Percentiles rank a stretch among this genome's conserved stretches.
phyloP scores from a whole-genome alignment of 2,888 invertebrate genomes.

The Stenodera caucasica region DNA sequence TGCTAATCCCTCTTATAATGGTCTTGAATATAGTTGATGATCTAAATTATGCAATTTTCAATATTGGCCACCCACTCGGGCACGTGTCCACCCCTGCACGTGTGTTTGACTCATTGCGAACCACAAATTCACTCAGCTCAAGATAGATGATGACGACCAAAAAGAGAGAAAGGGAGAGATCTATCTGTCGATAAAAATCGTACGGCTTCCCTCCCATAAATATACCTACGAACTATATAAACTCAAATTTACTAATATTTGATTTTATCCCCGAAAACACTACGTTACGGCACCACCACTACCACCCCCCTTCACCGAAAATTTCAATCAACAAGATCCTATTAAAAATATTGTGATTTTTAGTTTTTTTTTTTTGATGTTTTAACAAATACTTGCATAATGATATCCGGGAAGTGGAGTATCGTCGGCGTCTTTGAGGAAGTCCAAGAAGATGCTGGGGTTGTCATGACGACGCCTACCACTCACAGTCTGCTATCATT shows the following conservation, averaged over 20 bases:
- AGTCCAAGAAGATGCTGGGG: slow-evolving; percentile 32
- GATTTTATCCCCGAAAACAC: background rate
- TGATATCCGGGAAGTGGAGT: slow-evolving; percentile 29
- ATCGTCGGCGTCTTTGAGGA: slow-evolving; percentile 36
- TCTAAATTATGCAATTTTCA: slow-evolving; percentile 60
- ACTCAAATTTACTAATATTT: background rate
- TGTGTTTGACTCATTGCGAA: slow-evolving; percentile 58
- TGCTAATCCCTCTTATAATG: slow-evolving; percentile 48
- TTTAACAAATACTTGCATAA: slow-evolving; percentile 7
- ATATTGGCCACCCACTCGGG: slow-evolving; percentile 59
- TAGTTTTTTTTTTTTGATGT: too few species aligned
- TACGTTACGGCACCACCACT: too few species aligned
- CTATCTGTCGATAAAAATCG: too few species aligned
- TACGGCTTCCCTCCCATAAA: background rate
- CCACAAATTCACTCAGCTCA: slow-evolving; percentile 54
- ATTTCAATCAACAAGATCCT: background rate
- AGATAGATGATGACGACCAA: slow-evolving; percentile 18
- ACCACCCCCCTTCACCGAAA: too few species aligned
- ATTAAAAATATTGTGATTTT: too few species aligned
- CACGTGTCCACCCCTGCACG: slow-evolving; percentile 58
- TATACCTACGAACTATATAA: too few species aligned
- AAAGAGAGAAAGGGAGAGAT: background rate
- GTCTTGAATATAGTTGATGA: slow-evolving; percentile 51
- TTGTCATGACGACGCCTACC: slow-evolving; percentile 38
- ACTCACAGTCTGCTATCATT: slow-evolving; percentile 30